A percentile compares a stretch with the other conserved stretches of the same genome.
phyloP scores from a whole-genome alignment of 2,797 vertebrate genomes.

The Phoeniculus purpureus region DNA sequence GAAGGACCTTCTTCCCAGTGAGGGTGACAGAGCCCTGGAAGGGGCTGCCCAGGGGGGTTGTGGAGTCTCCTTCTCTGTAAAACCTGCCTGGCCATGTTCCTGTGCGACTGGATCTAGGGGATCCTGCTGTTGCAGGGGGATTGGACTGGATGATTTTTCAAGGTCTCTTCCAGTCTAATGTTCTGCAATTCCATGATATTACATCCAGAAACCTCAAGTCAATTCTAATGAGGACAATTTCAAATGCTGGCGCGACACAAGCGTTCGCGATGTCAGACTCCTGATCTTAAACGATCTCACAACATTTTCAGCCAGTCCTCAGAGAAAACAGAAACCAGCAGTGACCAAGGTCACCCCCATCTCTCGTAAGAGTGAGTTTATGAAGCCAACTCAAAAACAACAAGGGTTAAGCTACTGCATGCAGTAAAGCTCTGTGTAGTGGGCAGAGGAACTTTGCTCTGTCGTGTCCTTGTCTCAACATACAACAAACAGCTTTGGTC shows the following conservation, averaged over 20 bases:
- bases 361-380: not conserved
- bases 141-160: too few species aligned
- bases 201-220: not conserved
- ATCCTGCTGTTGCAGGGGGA: too few species aligned
- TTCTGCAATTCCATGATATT: too few species aligned
- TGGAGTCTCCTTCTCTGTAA: too few species aligned
- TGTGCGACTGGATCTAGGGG: too few species aligned
- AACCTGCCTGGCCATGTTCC: too few species aligned
- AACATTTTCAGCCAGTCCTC: not conserved
- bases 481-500: not conserved
- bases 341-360: not conserved
- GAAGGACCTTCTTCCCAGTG: too few species aligned
- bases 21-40: too few species aligned
- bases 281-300: not conserved
- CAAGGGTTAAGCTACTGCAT: rapidly evolving
- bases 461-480: not conserved
- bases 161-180: too few species aligned
- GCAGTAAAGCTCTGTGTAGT: not conserved
- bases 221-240: not conserved
- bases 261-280: not conserved
- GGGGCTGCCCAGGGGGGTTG: too few species aligned
- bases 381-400: not conserved
- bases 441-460: not conserved
- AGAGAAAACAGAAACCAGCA: not conserved
- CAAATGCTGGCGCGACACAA: not conserved